A percentile compares a stretch with the other conserved stretches of the same genome.
Conservation (phyloP, 2,797 vertebrate genomes). For the Corythornis leucogaster region DNA sequence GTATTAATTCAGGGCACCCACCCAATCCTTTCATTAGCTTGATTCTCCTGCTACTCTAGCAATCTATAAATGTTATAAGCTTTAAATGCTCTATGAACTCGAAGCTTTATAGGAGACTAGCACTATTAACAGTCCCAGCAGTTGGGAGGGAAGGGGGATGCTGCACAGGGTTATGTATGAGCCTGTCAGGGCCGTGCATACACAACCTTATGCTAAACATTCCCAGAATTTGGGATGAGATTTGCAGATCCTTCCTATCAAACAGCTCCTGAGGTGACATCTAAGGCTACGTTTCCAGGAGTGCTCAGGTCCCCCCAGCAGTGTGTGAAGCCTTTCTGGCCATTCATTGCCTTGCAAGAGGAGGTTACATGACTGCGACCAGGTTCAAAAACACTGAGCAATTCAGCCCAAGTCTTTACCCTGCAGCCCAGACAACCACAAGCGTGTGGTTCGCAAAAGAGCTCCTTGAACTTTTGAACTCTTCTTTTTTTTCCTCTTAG, state of each 20-base stretch:
- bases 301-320: background rate
- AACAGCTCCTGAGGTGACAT: constrained; percentile 29
- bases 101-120: constrained; percentile 28
- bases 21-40: constrained; percentile 70
- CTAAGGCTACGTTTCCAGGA: background rate
- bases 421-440: constrained; percentile 56
- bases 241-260: background rate
- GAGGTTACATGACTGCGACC: background rate
- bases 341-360: background rate
- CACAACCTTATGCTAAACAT: background rate
- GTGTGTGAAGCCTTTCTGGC: background rate
- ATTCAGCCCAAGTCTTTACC: background rate
- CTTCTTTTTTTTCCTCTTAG: background rate
- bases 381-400: background rate
- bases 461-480: constrained; percentile 64
- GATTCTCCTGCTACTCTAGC: constrained; percentile 48
- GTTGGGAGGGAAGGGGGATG: background rate
- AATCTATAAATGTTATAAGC: constrained; percentile 57
- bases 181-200: constrained; percentile 16
- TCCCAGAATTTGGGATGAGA: constrained; percentile 44
- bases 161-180: constrained; percentile 4
- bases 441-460: constrained; percentile 14
- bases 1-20: constrained; percentile 62
- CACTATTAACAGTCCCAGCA: constrained; percentile 29
- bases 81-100: constrained; percentile 52